Evolutionary conservation across 1,140 invertebrate species (phyloP).

Genomic region (Oppia nitens): DNA sequence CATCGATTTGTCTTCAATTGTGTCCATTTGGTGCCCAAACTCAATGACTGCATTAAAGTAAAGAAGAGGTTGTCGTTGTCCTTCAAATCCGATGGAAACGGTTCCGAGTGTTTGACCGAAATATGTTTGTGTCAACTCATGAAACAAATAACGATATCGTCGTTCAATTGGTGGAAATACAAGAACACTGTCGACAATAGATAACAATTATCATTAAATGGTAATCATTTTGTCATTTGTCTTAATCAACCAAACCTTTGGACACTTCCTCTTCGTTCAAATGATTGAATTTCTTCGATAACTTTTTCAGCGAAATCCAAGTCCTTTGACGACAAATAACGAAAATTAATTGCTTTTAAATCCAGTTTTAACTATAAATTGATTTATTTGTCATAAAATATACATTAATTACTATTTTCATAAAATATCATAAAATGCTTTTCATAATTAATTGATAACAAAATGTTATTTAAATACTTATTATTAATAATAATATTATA

Average conservation of each 20-base stretch:
- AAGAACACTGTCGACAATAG: neutral
- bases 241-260: neutral
- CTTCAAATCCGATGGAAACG: neutral
- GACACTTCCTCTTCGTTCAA: neutral
- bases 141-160: conserved; percentile 8
- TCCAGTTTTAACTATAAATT: neutral
- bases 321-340: neutral
- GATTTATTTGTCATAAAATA: too few species aligned
- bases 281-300: neutral
- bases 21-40: neutral
- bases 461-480: too few species aligned
- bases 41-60: conserved; percentile 2
- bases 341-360: neutral
- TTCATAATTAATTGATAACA: too few species aligned
- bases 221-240: neutral
- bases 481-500: too few species aligned
- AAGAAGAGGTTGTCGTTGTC: neutral
- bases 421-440: too few species aligned
- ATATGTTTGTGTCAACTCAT: neutral
- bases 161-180: conserved; percentile 1
- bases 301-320: neutral
- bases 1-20: neutral
- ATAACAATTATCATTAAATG: neutral
- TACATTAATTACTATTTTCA: too few species aligned
- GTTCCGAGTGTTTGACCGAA: neutral